These are phyloP conservation scores for Caenorhabditis japonica DNA, from an alignment of 2,888 invertebrate genomes.

Conservation along the genomic window DNA sequence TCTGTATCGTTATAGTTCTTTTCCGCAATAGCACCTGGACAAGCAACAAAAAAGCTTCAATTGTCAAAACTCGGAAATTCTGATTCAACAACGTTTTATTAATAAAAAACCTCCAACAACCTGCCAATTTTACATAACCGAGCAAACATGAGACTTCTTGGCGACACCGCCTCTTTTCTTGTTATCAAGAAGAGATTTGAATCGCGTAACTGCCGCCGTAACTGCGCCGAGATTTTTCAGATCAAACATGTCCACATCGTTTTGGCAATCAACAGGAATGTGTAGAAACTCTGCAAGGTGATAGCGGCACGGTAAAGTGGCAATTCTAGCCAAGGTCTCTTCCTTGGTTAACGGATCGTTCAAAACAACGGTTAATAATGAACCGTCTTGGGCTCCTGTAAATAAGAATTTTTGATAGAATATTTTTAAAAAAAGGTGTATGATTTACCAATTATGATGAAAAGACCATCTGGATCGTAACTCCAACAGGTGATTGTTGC, in stretches of 20 bases:
- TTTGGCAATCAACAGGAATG: slow-evolving; percentile 63
- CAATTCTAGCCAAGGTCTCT: slow-evolving; percentile 58
- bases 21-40: too few relatives aligned
- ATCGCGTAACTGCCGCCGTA: slow-evolving; percentile 69
- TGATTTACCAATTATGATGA: slow-evolving; percentile 66
- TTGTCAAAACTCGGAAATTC: too few relatives aligned
- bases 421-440: background rate
- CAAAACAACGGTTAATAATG: slow-evolving; percentile 66
- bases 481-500: slow-evolving; percentile 72
- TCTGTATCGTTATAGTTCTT: too few relatives aligned
- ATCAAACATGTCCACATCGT: slow-evolving; percentile 63
- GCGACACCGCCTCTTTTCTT: slow-evolving; percentile 46
- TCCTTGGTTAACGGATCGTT: slow-evolving; percentile 59
- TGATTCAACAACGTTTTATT: too few relatives aligned
- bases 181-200: slow-evolving; percentile 60
- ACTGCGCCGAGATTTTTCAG: slow-evolving; percentile 69
- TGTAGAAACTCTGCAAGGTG: slow-evolving; percentile 72
- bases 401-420: background rate
- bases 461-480: slow-evolving; percentile 65
- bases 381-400: slow-evolving; percentile 71
- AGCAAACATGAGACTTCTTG: slow-evolving; percentile 63
- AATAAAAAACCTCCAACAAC: too few relatives aligned
- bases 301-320: slow-evolving; percentile 62
- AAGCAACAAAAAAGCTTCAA: too few relatives aligned
- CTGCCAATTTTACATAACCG: slow-evolving; percentile 40